Evolutionary conservation across 2,888 invertebrate species (phyloP), one percentile per base, ranked within the genome.

Genomic region (Serripes groenlandicus): DNA sequence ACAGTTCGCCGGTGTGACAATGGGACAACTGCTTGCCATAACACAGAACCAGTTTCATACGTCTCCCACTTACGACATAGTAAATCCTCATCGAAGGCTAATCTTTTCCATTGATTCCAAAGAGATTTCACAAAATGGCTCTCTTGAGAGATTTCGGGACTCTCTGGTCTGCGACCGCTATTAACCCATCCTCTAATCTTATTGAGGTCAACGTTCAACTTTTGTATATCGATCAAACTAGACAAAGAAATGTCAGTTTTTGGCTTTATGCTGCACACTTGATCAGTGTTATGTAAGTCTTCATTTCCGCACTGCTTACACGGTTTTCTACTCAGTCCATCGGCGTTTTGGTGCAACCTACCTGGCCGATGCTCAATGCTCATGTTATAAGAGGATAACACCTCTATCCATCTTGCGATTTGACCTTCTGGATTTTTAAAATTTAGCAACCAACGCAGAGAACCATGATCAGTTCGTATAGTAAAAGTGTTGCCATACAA

Each of bases 401-500:
- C 11, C 18, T 72, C 72, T n/a, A 54, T 54, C 54, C 54, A 54
- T 30, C 54, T 7, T 21, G 54, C 54, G n/a, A 54, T 54, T 54
- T 54, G 54, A 1, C 78, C 72, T 37, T 72, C 78, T 23, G 78
- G 78, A 56, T 72, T 78, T 66, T 42, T 42, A 42, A 42, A 42
- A 18, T 42, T 42, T 11, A 42, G 42, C 42, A 42, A 18, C 42
- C 42, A 42, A 11, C 42, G 42, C 11, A 42, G 42, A 9, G 42
- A 42, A 42, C 42, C 42, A 42, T 42, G 42, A 18, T 42, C 42
- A 7, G 54, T 54, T 5, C 54, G 54, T n/a, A 23, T 23, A 54
- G 54, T 54, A 23, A 54, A 54, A 7, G 18, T 23, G n/a, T 21
- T 54, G 4, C n/a, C 54, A 23, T 54, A 54, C 54, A 54, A 21